Conservation (phyloP, 2,113 vertebrate species). For the Sarotherodon lohbergeri region DNA sequence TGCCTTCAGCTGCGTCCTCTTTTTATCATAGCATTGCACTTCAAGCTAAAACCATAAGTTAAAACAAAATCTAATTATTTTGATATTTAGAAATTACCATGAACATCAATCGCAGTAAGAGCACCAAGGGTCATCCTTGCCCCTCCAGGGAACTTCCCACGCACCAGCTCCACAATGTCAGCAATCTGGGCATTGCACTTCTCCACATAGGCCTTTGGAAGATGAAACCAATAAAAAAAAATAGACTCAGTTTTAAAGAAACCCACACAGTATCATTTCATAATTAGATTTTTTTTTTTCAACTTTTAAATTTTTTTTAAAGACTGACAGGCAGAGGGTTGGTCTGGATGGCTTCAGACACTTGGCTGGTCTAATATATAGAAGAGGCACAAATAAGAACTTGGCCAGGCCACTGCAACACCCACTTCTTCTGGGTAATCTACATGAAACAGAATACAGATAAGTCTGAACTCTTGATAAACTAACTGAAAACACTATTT, state of each 20-base stretch:
- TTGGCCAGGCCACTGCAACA: constrained; percentile 91
- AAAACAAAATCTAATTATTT: background rate
- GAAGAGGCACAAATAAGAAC: constrained; percentile 90
- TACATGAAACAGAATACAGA: constrained; percentile 35
- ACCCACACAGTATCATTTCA: background rate
- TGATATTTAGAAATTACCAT: constrained; percentile 70
- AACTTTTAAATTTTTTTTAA: background rate
- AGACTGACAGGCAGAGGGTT: constrained; percentile 77
- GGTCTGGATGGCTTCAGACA: constrained; percentile 79
- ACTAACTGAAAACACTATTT: background rate
- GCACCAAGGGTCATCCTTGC: constrained; percentile 86
- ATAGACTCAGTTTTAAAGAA: background rate
- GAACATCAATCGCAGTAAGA: constrained; percentile 89
- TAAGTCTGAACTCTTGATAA: background rate
- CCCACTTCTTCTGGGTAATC: constrained; percentile 84
- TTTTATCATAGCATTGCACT: background rate
- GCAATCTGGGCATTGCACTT: constrained; percentile 84
- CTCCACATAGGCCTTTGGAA: constrained; percentile 78
- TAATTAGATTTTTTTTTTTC: background rate
- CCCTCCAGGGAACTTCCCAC: constrained; percentile 83
- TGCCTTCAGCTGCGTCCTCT: background rate
- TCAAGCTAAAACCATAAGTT: background rate
- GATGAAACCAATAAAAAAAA: background rate
- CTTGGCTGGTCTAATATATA: constrained; percentile 90
- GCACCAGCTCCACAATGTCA: constrained; percentile 86